These are phyloP conservation scores for Neotoma lepida DNA, from an alignment of 2,113 vertebrate species.

Conservation along the genomic window DNA sequence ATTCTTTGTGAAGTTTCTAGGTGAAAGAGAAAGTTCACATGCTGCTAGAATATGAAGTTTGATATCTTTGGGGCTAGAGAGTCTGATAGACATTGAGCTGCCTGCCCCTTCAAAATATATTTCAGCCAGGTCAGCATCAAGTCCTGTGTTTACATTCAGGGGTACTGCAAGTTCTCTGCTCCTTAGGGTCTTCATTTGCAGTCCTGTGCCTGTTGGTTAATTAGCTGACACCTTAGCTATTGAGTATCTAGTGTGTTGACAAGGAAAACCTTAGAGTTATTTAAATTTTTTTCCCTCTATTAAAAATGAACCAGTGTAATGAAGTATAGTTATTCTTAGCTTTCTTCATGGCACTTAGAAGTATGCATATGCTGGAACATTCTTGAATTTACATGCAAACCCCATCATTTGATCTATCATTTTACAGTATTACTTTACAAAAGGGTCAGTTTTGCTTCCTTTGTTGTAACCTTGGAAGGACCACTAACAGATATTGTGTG, in stretches of 20 bases:
- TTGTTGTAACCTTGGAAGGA: conserved; percentile 8
- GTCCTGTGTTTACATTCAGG: neutral
- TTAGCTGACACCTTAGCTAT: conserved; percentile 18
- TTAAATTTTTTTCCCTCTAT: conserved; percentile 25
- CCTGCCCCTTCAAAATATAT: neutral
- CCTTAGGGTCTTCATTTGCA: neutral
- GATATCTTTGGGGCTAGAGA: neutral
- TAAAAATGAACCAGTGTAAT: neutral
- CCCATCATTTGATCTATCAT: neutral
- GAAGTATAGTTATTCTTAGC: conserved; percentile 19
- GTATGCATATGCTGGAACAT: neutral
- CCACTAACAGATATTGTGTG: neutral
- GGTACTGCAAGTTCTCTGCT: neutral
- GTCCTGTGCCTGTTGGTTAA: neutral
- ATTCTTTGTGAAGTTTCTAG: neutral
- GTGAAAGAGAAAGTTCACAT: conserved; percentile 9
- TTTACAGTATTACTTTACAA: conserved; percentile 52
- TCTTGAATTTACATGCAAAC: conserved; percentile 28
- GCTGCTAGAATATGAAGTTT: neutral
- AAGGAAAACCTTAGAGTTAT: neutral
- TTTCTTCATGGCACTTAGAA: conserved; percentile 7
- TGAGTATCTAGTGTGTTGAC: neutral
- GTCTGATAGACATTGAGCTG: neutral
- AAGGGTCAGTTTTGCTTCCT: conserved; percentile 42
- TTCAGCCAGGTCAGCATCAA: neutral